Base-by-base conservation (phyloP, 2,797 vertebrate species). In the Karalla daura region DNA sequence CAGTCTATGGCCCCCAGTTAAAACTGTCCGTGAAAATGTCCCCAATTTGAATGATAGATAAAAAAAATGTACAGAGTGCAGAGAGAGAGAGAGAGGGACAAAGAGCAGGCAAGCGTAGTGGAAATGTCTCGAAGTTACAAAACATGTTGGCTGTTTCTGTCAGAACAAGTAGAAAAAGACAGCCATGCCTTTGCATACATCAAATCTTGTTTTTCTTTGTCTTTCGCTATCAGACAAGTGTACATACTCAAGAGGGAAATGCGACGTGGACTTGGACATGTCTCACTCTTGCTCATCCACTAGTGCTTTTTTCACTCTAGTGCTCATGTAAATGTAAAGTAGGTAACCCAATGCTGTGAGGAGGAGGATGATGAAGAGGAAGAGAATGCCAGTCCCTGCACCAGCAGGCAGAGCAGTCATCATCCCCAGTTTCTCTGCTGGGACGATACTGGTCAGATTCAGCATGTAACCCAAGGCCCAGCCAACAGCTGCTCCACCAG, bases 401-500 rank as follows among this genome's bases (percentile, higher is more conserved):
- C 54, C 78, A 1, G 28, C 20, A 4, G 71, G 74, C 32, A 91
- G 56, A 24, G 74, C 56, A 65, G 94, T 95, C 72, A 91, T 91
- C 66, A 88, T 61, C 4, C 56, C 66, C 0, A 78, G 20, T 3
- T 78, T 76, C 58, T 97, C 95, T 0, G 92, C 88, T 0, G 95
- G 95, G 46, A 97, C 91, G 88, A 95, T 78, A 60, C 91, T 96
- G 89, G 93, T 97, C 52, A 95, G 83, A 76, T 76, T 95, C 37
- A 97, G 90, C 95, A 97, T 96, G 76, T 94, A 97, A 9, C 96
- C 96, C 17, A 98, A 77, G 1, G 96, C 94, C 96, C 96, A 98
- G 80, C 96, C 96, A 0, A 97, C 91, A 4, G 95, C 90, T 0
- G 95, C 90, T 43, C 93, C 96, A 33, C 89, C 95, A 0, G 91